phyloP scores from a whole-genome alignment of 2,113 vertebrate genomes.

The Brachyhypopomus gauderio region DNA sequence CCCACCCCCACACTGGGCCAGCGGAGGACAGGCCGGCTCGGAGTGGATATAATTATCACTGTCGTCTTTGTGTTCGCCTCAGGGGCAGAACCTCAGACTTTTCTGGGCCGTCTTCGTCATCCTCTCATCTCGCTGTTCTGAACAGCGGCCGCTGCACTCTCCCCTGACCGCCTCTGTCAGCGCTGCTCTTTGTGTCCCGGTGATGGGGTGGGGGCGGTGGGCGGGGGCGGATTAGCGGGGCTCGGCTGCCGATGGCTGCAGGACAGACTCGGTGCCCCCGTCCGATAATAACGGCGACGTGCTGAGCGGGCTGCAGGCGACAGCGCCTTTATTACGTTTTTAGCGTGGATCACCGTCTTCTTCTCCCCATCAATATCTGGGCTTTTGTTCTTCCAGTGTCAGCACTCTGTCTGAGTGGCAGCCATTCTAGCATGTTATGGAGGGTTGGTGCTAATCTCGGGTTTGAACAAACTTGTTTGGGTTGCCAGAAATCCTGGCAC shows the following conservation, averaged over 20 bases:
- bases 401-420: constrained; percentile 28
- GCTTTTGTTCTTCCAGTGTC: constrained; percentile 32
- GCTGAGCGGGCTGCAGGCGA: constrained; percentile 30
- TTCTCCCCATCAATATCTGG: constrained; percentile 28
- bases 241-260: constrained; percentile 39
- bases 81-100: constrained; percentile 33
- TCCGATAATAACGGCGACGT: constrained; percentile 36
- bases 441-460: constrained; percentile 11
- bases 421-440: constrained; percentile 13
- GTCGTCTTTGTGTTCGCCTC: constrained; percentile 32
- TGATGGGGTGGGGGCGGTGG: not conserved
- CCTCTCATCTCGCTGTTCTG: constrained; percentile 26
- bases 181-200: constrained; percentile 39
- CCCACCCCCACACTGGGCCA: not conserved
- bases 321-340: constrained; percentile 44
- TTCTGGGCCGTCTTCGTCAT: constrained; percentile 20
- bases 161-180: constrained; percentile 39
- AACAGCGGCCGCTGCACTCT: not conserved
- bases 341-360: constrained; percentile 35
- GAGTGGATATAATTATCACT: constrained; percentile 43
- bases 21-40: constrained; percentile 30
- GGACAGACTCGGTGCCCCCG: constrained; percentile 39
- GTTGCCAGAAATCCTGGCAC: not conserved
- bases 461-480: constrained; percentile 22
- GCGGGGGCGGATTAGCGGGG: constrained; percentile 36